Percentiles rank a stretch among this genome's conserved stretches.
These are phyloP conservation scores for Dolomedes plantarius DNA, from an alignment of 2,888 invertebrate genomes.

Conservation along the genomic window DNA sequence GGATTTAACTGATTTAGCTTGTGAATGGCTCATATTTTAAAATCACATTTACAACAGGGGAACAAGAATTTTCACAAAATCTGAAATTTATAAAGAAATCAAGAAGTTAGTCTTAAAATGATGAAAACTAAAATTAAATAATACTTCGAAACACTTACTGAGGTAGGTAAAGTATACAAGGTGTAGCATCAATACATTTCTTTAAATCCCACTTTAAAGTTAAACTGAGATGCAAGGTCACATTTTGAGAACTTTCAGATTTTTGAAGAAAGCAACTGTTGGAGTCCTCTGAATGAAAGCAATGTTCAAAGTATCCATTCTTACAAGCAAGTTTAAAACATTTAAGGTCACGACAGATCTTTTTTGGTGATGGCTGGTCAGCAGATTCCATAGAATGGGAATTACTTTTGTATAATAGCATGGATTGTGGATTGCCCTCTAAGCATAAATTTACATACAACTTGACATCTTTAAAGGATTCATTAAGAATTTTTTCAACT, in stretches of 20 bases:
- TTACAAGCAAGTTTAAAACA: slow-evolving; percentile 40
- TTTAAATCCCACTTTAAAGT: slow-evolving; percentile 82
- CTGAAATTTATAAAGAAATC: too few relatives aligned
- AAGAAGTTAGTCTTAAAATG: too few relatives aligned
- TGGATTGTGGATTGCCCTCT: neutral
- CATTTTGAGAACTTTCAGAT: neutral
- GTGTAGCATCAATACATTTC: slow-evolving; percentile 90
- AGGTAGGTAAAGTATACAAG: slow-evolving; percentile 76
- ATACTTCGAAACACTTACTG: slow-evolving; percentile 73
- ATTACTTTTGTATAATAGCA: neutral
- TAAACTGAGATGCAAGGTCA: slow-evolving; percentile 33
- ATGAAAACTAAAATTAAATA: too few relatives aligned
- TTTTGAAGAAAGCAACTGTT: neutral
- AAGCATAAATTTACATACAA: slow-evolving; percentile 19
- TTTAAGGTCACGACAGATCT: neutral
- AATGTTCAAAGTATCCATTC: slow-evolving; percentile 6
- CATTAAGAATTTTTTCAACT: slow-evolving; percentile 76
- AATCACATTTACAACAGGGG: too few relatives aligned
- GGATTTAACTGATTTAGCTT: too few relatives aligned
- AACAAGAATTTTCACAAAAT: too few relatives aligned
- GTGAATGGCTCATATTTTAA: too few relatives aligned
- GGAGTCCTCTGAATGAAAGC: neutral
- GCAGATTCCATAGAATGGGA: neutral
- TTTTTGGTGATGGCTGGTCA: slow-evolving; percentile 25
- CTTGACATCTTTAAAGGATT: slow-evolving; percentile 72